A percentile compares a stretch with the other conserved stretches of the same genome.
phyloP scores from a whole-genome alignment of 2,113 vertebrate genomes.

The Diglossa brunneiventris region DNA sequence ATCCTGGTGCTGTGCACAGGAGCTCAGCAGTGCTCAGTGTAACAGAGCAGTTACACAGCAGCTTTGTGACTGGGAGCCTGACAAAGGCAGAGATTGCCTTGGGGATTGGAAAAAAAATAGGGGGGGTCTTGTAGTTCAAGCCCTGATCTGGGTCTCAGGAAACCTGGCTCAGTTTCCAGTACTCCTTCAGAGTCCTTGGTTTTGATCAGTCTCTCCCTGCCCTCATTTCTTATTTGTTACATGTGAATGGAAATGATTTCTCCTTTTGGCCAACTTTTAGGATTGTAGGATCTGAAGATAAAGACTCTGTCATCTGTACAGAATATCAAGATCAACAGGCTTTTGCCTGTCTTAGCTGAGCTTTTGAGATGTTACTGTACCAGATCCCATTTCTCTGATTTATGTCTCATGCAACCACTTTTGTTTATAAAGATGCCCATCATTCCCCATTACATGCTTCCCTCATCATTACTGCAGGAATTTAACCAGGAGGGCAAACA shows the following conservation, averaged over 20 bases:
- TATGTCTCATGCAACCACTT: background rate
- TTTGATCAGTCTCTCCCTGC: background rate
- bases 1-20: background rate
- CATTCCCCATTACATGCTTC: background rate
- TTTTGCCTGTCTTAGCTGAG: background rate
- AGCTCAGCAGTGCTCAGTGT: background rate
- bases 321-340: background rate
- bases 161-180: background rate
- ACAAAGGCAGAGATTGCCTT: background rate
- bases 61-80: background rate
- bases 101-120: background rate
- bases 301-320: background rate
- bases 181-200: background rate
- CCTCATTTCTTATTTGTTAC: background rate
- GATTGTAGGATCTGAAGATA: background rate
- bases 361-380: background rate
- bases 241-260: background rate
- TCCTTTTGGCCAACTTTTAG: background rate
- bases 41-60: background rate
- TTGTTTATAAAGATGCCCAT: background rate
- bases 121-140: background rate
- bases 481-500: slow-evolving; percentile 24
- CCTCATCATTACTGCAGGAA: background rate
- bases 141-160: background rate
- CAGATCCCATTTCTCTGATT: background rate